Base-by-base conservation (phyloP, 2,888 invertebrate species). In the Schizotus pectinicornis region DNA sequence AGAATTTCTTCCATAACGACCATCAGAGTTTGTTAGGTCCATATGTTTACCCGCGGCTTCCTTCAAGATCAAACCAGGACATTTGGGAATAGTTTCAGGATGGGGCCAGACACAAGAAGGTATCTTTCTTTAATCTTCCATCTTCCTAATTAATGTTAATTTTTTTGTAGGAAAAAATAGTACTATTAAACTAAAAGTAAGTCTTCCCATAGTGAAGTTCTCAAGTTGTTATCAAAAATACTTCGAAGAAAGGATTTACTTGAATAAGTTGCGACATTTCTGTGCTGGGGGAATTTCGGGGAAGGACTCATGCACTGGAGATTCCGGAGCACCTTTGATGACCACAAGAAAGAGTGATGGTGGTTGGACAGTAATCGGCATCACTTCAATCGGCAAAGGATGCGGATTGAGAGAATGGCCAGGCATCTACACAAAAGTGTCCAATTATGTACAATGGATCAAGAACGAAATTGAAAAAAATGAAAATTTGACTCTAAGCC, bases 1-100 rank as follows among this genome's bases (percentile, higher is more conserved):
- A 79, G 71, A 39, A 22, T 49, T 35, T 47, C 7, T 9, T 30
- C 30, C 6, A 3, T 7, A 6, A 46, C 30, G 7, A 12, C 6
- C 49, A 46, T 1, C 35, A 62, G 62, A 56, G 6, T 62, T 46
- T 32, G 41, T 62, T 37, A 22, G 14, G 12, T 56, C 62, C 3
- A 59, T 62, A 22, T 62, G 59, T 46, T 31, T 62, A 7, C 62
- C 59, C 6, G 9, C 22, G 6, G 7, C 13, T 1, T n/a, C 45
- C 8, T 6, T 36, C 5, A 12, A 43, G 13, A 13, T 36, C 1
- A 7, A 7, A n/a, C 3, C n/a, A 7, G 39, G 37, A 1, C 6
- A 31, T 2, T 7, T 30, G 8, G 22, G 57, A 3, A 2, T 51
- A n/a, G 14, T 54, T 30, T 37, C 43, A 14, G 61, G 61, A n/a